Conservation (phyloP, 1,140 invertebrate species). For the Colletes latitarsis region DNA sequence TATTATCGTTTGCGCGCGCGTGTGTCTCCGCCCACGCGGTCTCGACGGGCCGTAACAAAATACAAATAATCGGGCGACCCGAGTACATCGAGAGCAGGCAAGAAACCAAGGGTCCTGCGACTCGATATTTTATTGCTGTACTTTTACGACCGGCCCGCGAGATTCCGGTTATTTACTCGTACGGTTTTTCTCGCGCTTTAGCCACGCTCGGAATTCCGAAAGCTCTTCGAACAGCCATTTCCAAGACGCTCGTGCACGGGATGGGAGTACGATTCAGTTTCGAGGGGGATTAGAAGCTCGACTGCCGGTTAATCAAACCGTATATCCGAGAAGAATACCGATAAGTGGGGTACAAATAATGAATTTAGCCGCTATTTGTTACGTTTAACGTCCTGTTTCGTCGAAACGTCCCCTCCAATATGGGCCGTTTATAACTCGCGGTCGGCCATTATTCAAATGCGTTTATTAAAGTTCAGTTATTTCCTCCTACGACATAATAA, state of each 20-base stretch:
- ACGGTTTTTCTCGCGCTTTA: constrained; percentile 14
- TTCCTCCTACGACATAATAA: no score
- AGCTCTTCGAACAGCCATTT: neutral
- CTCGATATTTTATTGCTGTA: constrained; percentile 40
- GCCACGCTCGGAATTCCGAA: neutral
- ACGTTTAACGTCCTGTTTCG: neutral
- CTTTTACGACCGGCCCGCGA: constrained; percentile 41
- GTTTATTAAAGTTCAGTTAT: no score
- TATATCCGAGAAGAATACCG: neutral
- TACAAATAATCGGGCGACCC: constrained; percentile 22
- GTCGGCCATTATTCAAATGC: no score
- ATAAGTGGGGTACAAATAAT: neutral
- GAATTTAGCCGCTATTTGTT: neutral
- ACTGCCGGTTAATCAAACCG: neutral
- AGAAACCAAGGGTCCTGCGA: neutral
- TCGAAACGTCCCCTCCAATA: neutral
- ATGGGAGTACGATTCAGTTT: neutral
- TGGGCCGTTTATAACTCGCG: no score
- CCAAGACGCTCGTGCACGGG: neutral
- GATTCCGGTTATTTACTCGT: constrained; percentile 32
- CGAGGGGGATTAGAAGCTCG: neutral
- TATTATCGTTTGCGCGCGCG: neutral
- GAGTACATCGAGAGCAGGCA: constrained; percentile 1
- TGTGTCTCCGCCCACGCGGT: neutral
- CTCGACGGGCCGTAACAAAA: constrained; percentile 7